Evolutionary conservation across 2,797 vertebrate species (phyloP).

Genomic region (Pogoniulus pusillus): DNA sequence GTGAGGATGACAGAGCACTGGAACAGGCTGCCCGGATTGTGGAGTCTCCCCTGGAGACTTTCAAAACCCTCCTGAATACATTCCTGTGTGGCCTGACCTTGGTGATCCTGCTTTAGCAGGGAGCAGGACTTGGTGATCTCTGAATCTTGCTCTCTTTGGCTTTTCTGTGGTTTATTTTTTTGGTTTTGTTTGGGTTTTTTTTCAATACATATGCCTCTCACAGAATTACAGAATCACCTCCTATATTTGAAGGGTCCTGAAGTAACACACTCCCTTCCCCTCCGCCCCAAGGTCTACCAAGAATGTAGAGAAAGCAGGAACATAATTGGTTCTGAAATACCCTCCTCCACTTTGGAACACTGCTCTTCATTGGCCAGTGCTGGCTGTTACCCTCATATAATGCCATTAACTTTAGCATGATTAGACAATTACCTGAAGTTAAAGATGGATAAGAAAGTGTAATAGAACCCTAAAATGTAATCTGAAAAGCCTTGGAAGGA

Average conservation of each 20-base stretch:
- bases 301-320: not conserved
- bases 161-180: no score
- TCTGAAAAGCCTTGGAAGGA: not conserved
- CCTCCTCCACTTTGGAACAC: not conserved
- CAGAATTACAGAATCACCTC: not conserved
- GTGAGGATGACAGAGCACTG: no score
- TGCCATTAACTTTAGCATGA: not conserved
- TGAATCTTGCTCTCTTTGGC: no score
- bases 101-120: no score
- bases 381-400: not conserved
- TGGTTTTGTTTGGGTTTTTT: not conserved
- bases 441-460: not conserved
- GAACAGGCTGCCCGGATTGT: no score
- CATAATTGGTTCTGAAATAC: not conserved
- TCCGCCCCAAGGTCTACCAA: not conserved
- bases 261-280: no score
- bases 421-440: not conserved
- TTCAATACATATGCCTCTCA: not conserved
- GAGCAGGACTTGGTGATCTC: no score
- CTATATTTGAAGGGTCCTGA: not conserved
- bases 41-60: no score
- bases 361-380: not conserved
- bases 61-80: no score
- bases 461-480: not conserved
- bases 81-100: no score